Conservation (phyloP, 2,888 invertebrate species). For the Lymantria dispar region DNA sequence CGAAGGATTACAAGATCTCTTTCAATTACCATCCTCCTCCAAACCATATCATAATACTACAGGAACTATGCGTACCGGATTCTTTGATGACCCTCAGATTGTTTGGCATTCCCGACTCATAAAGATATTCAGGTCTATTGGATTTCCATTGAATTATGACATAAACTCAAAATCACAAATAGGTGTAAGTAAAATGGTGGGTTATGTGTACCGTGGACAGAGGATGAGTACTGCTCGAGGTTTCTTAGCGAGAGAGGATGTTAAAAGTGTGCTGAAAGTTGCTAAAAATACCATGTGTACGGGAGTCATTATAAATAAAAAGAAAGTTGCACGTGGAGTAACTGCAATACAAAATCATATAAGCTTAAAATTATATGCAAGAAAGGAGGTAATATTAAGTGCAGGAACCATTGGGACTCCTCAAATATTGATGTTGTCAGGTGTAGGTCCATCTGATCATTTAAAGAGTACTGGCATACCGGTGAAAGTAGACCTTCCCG, state of each 20-base stretch:
- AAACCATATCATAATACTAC: constrained; percentile 50
- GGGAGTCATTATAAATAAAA: constrained; percentile 45
- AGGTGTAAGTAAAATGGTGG: constrained; percentile 47
- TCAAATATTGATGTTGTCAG: constrained; percentile 59
- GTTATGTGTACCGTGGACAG: constrained; percentile 48
- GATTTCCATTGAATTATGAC: constrained; percentile 51
- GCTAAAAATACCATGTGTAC: constrained; percentile 48
- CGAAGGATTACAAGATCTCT: constrained; percentile 48
- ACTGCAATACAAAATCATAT: constrained; percentile 25
- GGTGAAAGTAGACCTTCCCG: constrained; percentile 46
- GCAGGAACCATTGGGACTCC: constrained; percentile 58
- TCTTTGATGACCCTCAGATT: constrained; percentile 45
- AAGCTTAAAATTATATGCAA: constrained; percentile 38
- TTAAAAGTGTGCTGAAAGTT: constrained; percentile 40
- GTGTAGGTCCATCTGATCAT: constrained; percentile 53
- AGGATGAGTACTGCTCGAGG: constrained; percentile 56
- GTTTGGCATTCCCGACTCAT: constrained; percentile 49
- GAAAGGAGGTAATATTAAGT: constrained; percentile 53
- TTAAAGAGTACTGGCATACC: constrained; percentile 39
- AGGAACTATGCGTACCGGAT: constrained; percentile 46
- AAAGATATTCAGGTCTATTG: constrained; percentile 36
- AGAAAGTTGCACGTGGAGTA: constrained; percentile 46
- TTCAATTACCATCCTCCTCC: constrained; percentile 46
- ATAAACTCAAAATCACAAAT: constrained; percentile 55
- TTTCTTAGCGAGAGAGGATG: constrained; percentile 41